Conservation (phyloP, 2,888 invertebrate species). For the Synergus laeviventris region DNA sequence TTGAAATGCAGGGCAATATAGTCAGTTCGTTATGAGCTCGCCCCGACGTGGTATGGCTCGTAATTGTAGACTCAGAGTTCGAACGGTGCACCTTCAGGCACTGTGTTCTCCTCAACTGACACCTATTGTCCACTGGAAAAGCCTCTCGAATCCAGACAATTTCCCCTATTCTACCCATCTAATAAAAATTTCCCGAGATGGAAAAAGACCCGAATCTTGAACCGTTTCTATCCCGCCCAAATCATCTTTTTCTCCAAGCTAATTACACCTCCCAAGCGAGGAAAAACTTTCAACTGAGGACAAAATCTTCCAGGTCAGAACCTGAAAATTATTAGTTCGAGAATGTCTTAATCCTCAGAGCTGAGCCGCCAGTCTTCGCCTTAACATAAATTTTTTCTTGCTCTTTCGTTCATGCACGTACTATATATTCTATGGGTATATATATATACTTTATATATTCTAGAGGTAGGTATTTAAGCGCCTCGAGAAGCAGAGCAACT, state of each 20-base stretch:
- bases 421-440: conserved; percentile 36
- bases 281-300: conserved; percentile 56
- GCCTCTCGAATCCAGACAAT: conserved; percentile 27
- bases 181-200: conserved; percentile 28
- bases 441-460: conserved; percentile 31
- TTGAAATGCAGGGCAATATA: conserved; percentile 71
- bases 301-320: conserved; percentile 66
- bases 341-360: conserved; percentile 73
- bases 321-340: conserved; percentile 72
- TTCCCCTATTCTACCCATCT: conserved; percentile 35
- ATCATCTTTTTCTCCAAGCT: conserved; percentile 22
- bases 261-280: conserved; percentile 31
- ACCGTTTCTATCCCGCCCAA: conserved; percentile 34
- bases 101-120: conserved; percentile 62
- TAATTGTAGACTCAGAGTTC: conserved; percentile 73
- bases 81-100: conserved; percentile 68
- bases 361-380: conserved; percentile 60
- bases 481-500: conserved; percentile 25
- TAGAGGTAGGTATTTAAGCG: conserved; percentile 22
- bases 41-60: conserved; percentile 73
- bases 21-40: conserved; percentile 73
- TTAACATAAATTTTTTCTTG: conserved; percentile 64
- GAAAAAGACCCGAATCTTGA: conserved; percentile 38
- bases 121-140: conserved; percentile 61
- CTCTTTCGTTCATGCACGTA: conserved; percentile 40